These are phyloP conservation scores for Nowickia ferox DNA, from an alignment of 2,888 invertebrate genomes.

Conservation along the genomic window DNA sequence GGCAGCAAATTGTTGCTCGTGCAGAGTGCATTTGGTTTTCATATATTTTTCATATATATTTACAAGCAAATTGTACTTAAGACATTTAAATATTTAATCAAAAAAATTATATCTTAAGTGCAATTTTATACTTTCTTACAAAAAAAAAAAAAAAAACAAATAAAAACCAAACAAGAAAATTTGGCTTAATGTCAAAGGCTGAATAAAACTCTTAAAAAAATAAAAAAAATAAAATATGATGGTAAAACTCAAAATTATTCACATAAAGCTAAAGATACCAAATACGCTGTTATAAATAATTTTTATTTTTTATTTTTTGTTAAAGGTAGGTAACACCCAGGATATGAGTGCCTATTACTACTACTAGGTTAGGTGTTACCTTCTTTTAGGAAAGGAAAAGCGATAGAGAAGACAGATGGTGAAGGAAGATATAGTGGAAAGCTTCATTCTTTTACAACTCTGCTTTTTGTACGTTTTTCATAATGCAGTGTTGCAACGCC, in stretches of 20 bases:
- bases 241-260: not conserved
- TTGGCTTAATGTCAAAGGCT: not conserved
- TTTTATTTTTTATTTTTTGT: too few species aligned
- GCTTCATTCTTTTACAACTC: too few species aligned
- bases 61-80: slow-evolving; percentile 26
- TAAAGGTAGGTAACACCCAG: too few species aligned
- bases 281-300: not conserved
- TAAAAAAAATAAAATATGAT: not conserved
- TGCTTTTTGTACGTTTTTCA: too few species aligned
- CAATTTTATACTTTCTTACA: slow-evolving; percentile 7
- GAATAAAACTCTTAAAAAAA: not conserved
- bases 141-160: too few species aligned
- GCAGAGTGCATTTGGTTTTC: not conserved
- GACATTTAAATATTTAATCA: slow-evolving; percentile 44
- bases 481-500: too few species aligned
- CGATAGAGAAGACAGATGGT: too few species aligned
- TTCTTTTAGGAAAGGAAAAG: too few species aligned
- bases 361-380: too few species aligned
- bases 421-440: too few species aligned
- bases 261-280: not conserved
- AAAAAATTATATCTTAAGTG: slow-evolving; percentile 26
- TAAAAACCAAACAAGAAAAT: not conserved
- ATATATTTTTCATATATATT: slow-evolving; percentile 17
- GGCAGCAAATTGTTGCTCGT: slow-evolving; percentile 24
- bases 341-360: too few species aligned